Evolutionary conservation across 2,113 vertebrate species (phyloP).

Genomic region (Pygoscelis adeliae): DNA sequence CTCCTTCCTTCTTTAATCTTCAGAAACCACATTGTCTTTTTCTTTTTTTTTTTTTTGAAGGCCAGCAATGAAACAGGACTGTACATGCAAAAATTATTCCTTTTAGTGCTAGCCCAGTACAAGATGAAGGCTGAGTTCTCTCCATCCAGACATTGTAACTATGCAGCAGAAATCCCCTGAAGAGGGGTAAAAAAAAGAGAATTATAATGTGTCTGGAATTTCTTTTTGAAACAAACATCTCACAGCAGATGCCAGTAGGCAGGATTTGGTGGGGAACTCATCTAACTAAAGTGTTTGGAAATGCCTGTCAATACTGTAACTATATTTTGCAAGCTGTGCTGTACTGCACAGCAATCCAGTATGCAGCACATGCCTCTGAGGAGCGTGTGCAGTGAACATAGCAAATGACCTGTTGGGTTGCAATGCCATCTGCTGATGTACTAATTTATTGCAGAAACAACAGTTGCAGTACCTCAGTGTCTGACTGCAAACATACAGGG

Average conservation of each 20-base stretch:
- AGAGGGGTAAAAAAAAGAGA: not conserved
- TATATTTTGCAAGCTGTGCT: not conserved
- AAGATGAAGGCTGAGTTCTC: not conserved
- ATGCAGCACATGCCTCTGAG: not conserved
- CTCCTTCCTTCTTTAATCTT: not conserved
- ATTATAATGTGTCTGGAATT: not conserved
- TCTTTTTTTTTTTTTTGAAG: not conserved
- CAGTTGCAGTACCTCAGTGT: not conserved
- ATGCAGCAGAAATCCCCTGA: not conserved
- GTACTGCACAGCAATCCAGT: not conserved
- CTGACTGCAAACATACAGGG: no score
- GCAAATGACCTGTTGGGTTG: not conserved
- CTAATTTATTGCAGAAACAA: not conserved
- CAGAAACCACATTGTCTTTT: not conserved
- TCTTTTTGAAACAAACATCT: not conserved
- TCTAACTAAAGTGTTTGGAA: not conserved
- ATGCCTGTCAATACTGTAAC: not conserved
- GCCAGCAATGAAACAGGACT: not conserved
- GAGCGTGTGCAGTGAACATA: fast-evolving
- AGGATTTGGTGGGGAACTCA: not conserved
- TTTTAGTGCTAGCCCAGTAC: not conserved
- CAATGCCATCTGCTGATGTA: constrained; percentile 62
- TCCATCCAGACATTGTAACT: not conserved
- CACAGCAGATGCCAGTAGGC: not conserved
- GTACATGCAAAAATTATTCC: not conserved